Evolutionary conservation across 1,140 invertebrate species (phyloP), one percentile per base, ranked within the genome.

Genomic region (Copidosoma floridanum): DNA sequence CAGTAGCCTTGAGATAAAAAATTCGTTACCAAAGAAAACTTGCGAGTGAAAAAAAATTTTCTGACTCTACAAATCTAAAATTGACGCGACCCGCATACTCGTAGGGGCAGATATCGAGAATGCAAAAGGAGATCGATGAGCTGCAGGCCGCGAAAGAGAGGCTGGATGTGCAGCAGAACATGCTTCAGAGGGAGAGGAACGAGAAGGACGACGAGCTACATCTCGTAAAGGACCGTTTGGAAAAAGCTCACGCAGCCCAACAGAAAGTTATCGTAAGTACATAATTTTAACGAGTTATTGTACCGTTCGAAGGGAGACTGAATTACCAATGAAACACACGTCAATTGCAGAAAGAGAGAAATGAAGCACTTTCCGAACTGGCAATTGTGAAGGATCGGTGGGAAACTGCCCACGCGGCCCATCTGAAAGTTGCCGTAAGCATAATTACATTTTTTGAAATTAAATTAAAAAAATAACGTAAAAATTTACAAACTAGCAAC

Each of bases 51-150:
- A n/a, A n/a, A n/a, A n/a, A n/a, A n/a, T n/a, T n/a, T n/a, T n/a
- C n/a, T n/a, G n/a, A n/a, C n/a, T n/a, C n/a, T n/a, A n/a, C n/a
- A n/a, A n/a, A n/a, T n/a, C n/a, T n/a, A n/a, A n/a, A n/a, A n/a
- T n/a, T n/a, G n/a, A n/a, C n/a, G n/a, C n/a, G n/a, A n/a, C n/a
- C n/a, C n/a, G n/a, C n/a, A n/a, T n/a, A n/a, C n/a, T n/a, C n/a
- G n/a, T n/a, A n/a, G n/a, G n/a, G n/a, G n/a, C n/a, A n/a, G n/a
- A n/a, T n/a, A n/a, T n/a, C n/a, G n/a, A n/a, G 91, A 66, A 81
- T 94, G 52, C 92, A 95, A 75, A 95, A 95, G 74, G 93, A 96
- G 75, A 83, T 89, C 64, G 93, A 96, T 71, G 93, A 96, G 65
- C 85, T 87, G 63, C 89, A 91, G 53, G 89, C 88, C 71, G 78